Evolutionary conservation across 2,888 invertebrate genomes (phyloP).

Genomic region (Asteroscopus sphinx): DNA sequence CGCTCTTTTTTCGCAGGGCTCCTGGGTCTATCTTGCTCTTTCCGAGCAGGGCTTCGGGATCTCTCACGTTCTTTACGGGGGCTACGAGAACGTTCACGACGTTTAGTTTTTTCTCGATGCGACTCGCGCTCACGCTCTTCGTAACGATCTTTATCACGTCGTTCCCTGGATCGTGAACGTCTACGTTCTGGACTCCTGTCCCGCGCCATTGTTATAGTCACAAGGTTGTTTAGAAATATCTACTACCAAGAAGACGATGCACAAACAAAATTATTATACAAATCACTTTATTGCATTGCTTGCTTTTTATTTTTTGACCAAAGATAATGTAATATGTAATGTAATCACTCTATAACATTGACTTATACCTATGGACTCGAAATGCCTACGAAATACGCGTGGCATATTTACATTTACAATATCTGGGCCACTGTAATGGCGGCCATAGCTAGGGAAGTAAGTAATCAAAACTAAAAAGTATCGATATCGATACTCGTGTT

Average conservation of each 20-base stretch:
- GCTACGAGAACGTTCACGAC: constrained; percentile 78
- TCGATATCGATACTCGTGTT: too few relatives aligned
- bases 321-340: too few relatives aligned
- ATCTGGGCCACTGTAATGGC: too few relatives aligned
- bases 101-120: constrained; percentile 80
- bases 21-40: constrained; percentile 70
- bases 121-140: constrained; percentile 84
- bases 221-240: neutral
- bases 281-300: neutral
- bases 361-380: too few relatives aligned
- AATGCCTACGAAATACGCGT: too few relatives aligned
- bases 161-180: constrained; percentile 83
- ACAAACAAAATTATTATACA: neutral
- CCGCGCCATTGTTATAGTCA: constrained; percentile 70
- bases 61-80: constrained; percentile 75
- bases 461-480: too few relatives aligned
- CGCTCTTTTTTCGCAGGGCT: constrained; percentile 65
- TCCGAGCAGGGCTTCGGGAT: constrained; percentile 72
- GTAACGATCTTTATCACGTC: constrained; percentile 82
- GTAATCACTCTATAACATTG: too few relatives aligned
- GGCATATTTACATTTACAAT: too few relatives aligned
- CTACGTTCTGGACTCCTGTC: constrained; percentile 83
- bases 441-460: too few relatives aligned
- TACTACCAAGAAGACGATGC: neutral
- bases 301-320: neutral